Evolutionary conservation across 2,113 vertebrate species (phyloP).

Genomic region (Percina caprodes): DNA sequence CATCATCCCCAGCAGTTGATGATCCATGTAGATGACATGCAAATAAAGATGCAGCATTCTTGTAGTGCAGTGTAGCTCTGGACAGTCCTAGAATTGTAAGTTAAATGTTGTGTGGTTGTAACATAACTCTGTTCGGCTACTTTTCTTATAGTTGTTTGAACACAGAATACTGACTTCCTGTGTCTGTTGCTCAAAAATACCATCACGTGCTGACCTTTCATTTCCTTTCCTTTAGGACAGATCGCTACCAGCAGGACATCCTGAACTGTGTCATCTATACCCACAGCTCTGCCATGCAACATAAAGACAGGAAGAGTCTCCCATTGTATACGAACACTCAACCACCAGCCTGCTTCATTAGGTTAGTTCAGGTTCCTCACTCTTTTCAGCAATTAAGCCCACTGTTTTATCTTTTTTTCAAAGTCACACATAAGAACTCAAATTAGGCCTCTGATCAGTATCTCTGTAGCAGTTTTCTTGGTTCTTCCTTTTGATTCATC

Average conservation of each 20-base stretch:
- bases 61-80: too few species aligned
- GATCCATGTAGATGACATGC: too few species aligned
- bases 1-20: too few species aligned
- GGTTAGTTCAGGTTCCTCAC: background rate
- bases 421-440: background rate
- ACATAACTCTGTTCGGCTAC: too few species aligned
- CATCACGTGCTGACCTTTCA: conserved; percentile 36
- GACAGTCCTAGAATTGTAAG: too few species aligned
- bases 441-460: conserved; percentile 11
- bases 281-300: conserved; percentile 7
- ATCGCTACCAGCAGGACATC: conserved; percentile 59
- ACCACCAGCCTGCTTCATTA: background rate
- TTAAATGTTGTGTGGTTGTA: too few species aligned
- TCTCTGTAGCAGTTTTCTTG: background rate
- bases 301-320: conserved; percentile 4
- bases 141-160: background rate
- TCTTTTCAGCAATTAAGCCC: background rate
- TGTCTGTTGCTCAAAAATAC: conserved; percentile 22
- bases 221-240: conserved; percentile 56
- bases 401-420: background rate
- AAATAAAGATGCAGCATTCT: too few species aligned
- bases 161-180: conserved; percentile 13
- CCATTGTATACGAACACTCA: conserved; percentile 9
- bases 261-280: conserved; percentile 32
- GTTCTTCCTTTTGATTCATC: conserved; percentile 26